phyloP scores from a whole-genome alignment of 2,797 vertebrate species.

The Trachurus trachurus region DNA sequence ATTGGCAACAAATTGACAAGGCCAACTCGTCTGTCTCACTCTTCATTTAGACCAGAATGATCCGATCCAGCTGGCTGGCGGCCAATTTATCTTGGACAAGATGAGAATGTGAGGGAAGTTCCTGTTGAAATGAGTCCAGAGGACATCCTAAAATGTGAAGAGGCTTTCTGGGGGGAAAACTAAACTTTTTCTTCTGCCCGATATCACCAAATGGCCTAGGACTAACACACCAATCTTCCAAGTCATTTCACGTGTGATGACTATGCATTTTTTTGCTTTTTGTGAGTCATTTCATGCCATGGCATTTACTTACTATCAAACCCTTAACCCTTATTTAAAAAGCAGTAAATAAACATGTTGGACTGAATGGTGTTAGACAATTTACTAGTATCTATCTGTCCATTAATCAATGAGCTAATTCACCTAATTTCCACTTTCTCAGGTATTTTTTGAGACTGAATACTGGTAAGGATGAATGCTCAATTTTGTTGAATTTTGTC shows the following conservation, averaged over 20 bases:
- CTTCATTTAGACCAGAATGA: constrained; percentile 84
- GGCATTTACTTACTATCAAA: neutral
- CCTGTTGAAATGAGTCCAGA: constrained; percentile 68
- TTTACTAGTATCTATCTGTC: neutral
- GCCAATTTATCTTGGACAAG: constrained; percentile 84
- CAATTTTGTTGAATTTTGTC: neutral
- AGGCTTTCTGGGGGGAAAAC: constrained; percentile 43
- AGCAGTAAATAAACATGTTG: neutral
- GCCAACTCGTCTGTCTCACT: constrained; percentile 81
- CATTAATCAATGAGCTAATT: constrained; percentile 7
- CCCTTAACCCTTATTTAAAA: neutral
- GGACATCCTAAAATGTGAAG: constrained; percentile 69
- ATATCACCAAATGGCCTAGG: neutral
- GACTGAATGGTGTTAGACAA: too few species aligned
- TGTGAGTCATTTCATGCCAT: neutral
- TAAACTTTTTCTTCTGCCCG: constrained; percentile 4
- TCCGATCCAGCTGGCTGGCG: constrained; percentile 80
- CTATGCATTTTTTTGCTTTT: neutral
- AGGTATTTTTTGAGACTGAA: neutral
- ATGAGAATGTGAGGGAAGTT: constrained; percentile 80
- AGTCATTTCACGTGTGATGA: neutral
- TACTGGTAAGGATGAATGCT: neutral
- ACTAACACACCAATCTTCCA: neutral
- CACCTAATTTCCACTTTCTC: neutral
- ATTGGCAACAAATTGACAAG: constrained; percentile 87